phyloP scores from a whole-genome alignment of 2,113 vertebrate species.

The Trochalopteron elliotii region DNA sequence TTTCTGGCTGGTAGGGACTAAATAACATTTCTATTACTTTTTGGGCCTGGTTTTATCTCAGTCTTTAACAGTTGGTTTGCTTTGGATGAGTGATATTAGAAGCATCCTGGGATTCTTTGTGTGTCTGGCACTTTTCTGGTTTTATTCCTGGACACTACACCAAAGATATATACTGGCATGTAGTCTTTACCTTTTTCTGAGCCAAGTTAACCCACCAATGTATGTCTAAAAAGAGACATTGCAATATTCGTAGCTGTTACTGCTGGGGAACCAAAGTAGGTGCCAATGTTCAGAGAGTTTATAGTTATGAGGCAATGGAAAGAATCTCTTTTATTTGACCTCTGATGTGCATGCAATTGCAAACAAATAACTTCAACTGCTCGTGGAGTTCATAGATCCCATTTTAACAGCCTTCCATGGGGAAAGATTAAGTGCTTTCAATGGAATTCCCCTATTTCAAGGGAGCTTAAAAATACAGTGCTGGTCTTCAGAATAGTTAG shows the following conservation, averaged over 20 bases:
- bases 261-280: not conserved
- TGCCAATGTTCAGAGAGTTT: not conserved
- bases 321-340: not conserved
- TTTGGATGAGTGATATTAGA: not conserved
- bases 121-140: not conserved
- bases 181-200: not conserved
- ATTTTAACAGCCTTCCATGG: not conserved
- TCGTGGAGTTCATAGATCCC: not conserved
- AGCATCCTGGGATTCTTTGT: not conserved
- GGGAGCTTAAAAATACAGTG: not conserved
- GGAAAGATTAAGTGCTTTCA: not conserved
- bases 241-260: not conserved
- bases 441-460: not conserved
- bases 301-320: not conserved
- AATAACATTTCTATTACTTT: not conserved
- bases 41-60: not conserved
- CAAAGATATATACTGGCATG: not conserved
- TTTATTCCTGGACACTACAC: conserved; percentile 17
- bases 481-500: not conserved
- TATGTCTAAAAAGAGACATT: not conserved
- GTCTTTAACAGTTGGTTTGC: not conserved
- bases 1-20: conserved; percentile 4
- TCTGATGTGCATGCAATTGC: not conserved
- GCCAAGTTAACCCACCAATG: not conserved
- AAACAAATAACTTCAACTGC: not conserved